phyloP scores from a whole-genome alignment of 2,113 vertebrate species.

The Vombatus ursinus region DNA sequence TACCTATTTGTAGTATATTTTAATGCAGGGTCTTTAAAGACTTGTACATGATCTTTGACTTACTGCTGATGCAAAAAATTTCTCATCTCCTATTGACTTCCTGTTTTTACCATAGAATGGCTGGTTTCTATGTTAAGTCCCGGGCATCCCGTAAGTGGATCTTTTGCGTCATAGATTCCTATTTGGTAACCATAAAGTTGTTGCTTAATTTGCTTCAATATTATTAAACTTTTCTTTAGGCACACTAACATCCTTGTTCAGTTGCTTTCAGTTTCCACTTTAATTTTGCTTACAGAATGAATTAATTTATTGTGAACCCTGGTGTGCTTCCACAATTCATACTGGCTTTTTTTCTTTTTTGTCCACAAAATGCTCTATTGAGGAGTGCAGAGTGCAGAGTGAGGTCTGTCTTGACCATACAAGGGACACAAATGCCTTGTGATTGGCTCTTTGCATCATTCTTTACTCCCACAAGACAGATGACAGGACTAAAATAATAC shows the following conservation, averaged over 20 bases:
- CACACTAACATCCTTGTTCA: slow-evolving; percentile 48
- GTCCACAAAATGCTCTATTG: neutral
- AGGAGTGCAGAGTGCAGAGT: neutral
- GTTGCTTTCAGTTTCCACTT: slow-evolving; percentile 40
- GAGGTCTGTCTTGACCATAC: neutral
- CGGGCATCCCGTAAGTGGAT: slow-evolving; percentile 51
- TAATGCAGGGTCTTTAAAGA: slow-evolving; percentile 5
- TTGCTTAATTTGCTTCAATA: slow-evolving; percentile 61
- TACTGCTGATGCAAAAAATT: slow-evolving; percentile 51
- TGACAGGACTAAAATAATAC: slow-evolving; percentile 44
- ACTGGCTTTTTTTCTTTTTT: slow-evolving; percentile 21
- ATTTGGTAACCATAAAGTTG: slow-evolving; percentile 63
- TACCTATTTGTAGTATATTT: neutral
- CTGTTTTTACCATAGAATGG: slow-evolving; percentile 59
- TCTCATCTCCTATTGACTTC: slow-evolving; percentile 62
- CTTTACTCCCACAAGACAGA: slow-evolving; percentile 42
- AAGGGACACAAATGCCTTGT: neutral
- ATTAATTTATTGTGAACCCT: neutral
- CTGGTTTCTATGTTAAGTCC: slow-evolving; percentile 62
- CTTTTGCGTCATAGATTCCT: slow-evolving; percentile 54
- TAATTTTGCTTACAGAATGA: slow-evolving; percentile 29
- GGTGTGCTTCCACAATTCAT: neutral
- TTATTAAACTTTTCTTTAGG: neutral
- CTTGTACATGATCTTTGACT: slow-evolving; percentile 49
- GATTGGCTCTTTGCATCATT: slow-evolving; percentile 19